Evolutionary conservation across 2,797 vertebrate species (phyloP).

Genomic region (Syndactyla subalaris): DNA sequence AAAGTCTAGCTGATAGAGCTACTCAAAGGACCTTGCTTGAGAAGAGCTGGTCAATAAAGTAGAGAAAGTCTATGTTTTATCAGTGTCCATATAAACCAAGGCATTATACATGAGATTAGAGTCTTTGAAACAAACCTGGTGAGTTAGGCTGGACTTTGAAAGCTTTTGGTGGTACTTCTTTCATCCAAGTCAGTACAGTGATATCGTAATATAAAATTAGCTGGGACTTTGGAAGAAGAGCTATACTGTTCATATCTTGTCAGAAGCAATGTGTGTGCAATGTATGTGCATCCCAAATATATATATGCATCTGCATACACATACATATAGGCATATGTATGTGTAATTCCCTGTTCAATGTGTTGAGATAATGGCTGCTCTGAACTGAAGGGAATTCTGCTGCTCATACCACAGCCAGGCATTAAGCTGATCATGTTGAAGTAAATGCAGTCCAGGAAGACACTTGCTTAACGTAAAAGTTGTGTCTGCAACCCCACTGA

Average conservation of each 20-base stretch:
- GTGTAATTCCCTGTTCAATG: fast-evolving
- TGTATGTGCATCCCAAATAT: background rate
- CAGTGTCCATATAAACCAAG: background rate
- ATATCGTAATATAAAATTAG: background rate
- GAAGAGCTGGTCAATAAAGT: background rate
- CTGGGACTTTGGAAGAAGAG: background rate
- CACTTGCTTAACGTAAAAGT: background rate
- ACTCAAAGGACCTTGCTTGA: background rate
- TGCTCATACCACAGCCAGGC: background rate
- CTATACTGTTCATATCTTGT: background rate
- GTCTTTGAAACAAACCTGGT: background rate
- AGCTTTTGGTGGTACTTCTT: background rate
- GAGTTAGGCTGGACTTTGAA: background rate
- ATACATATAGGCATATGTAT: no score
- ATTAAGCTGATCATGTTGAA: background rate
- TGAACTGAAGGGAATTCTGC: background rate
- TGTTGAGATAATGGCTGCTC: background rate
- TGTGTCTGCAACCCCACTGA: background rate
- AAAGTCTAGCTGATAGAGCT: background rate
- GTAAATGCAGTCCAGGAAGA: background rate
- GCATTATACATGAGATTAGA: background rate
- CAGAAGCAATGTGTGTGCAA: background rate
- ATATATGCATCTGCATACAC: no score
- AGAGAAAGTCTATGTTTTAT: background rate
- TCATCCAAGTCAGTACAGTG: background rate